These are phyloP conservation scores for Leucozona laternaria DNA, from an alignment of 2,888 invertebrate species.

Conservation along the genomic window DNA sequence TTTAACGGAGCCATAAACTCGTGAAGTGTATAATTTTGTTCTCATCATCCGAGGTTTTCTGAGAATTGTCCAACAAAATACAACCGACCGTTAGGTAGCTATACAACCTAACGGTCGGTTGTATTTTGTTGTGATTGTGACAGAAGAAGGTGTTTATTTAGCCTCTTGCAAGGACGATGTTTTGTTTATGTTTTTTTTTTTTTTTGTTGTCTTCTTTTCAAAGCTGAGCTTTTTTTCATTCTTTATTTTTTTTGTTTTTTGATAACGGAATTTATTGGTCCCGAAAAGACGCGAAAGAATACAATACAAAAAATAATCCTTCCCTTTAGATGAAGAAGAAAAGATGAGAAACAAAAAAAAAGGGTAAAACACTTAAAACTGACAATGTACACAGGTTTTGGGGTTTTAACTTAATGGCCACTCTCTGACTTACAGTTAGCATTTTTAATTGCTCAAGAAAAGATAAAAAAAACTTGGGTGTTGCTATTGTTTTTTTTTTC, in stretches of 20 bases:
- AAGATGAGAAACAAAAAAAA: slow-evolving; percentile 38
- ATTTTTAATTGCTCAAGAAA: slow-evolving; percentile 70
- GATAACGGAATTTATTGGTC: slow-evolving; percentile 70
- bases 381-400: slow-evolving; percentile 75
- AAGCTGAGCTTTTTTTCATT: not conserved
- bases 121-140: slow-evolving; percentile 40
- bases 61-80: not conserved
- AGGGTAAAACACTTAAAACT: slow-evolving; percentile 74
- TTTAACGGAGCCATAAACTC: slow-evolving; percentile 72
- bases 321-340: not conserved
- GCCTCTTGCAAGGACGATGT: slow-evolving; percentile 40
- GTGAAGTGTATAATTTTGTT: slow-evolving; percentile 65
- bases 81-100: too few relatives aligned
- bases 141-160: slow-evolving; percentile 71
- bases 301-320: slow-evolving; percentile 6
- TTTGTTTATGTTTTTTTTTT: slow-evolving; percentile 45
- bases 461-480: slow-evolving; percentile 65
- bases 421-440: slow-evolving; percentile 75
- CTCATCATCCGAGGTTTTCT: slow-evolving; percentile 51
- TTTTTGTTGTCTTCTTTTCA: not conserved
- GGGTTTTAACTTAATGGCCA: slow-evolving; percentile 73
- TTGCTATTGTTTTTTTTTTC: slow-evolving; percentile 49
- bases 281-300: slow-evolving; percentile 36
- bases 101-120: not conserved
- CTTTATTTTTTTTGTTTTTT: slow-evolving; percentile 39